Percentiles rank a stretch among this genome's conserved stretches.
Evolutionary conservation across 2,113 vertebrate species (phyloP).

Genomic region (Apteryx owenii): DNA sequence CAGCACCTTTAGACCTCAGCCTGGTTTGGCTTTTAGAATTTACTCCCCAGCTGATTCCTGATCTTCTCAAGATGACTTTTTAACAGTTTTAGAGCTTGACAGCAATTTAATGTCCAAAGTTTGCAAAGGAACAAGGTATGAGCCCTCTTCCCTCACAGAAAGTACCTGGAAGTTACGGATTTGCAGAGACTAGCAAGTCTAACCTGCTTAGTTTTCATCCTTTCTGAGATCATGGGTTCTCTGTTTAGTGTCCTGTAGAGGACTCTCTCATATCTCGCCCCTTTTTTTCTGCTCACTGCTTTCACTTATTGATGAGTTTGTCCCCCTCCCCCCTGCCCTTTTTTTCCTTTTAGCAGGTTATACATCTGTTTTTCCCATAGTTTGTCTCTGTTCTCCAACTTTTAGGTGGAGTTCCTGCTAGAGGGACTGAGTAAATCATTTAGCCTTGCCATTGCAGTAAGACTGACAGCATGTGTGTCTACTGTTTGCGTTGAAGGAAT

Average conservation of each 20-base stretch:
- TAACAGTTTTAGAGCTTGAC: not conserved
- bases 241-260: not conserved
- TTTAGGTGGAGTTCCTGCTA: not conserved
- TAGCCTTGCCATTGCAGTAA: not conserved
- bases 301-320: not conserved
- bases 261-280: not conserved
- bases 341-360: not conserved
- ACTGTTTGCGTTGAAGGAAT: not conserved
- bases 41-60: not conserved
- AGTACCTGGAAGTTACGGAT: not conserved
- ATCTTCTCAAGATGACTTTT: not conserved
- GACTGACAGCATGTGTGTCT: not conserved
- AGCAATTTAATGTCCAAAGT: not conserved
- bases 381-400: not conserved
- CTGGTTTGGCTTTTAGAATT: not conserved
- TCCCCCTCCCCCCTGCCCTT: not conserved
- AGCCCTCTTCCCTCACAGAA: not conserved
- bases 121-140: not conserved
- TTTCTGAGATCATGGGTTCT: not conserved
- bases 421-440: not conserved
- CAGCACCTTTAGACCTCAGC: not conserved
- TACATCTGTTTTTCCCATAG: not conserved
- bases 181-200: not conserved
- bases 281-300: not conserved
- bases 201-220: rapidly evolving